phyloP scores from a whole-genome alignment of 2,888 invertebrate species.

The Agrotis segetum region DNA sequence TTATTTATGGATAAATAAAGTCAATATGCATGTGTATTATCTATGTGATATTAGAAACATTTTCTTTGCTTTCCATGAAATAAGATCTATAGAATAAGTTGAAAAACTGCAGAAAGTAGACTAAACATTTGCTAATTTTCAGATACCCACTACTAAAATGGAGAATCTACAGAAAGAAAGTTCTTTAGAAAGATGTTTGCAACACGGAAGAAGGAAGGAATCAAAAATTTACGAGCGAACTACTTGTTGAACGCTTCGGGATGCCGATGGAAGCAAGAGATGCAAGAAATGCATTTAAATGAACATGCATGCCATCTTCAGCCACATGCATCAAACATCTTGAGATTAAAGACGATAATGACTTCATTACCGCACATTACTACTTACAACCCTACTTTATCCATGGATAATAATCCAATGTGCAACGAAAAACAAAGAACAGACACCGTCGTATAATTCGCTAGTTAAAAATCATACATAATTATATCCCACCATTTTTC shows the following conservation, averaged over 20 bases:
- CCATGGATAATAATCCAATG: not conserved
- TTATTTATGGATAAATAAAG: too few species aligned
- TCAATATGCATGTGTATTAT: too few species aligned
- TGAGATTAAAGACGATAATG: constrained; percentile 20
- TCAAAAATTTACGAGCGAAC: constrained; percentile 31
- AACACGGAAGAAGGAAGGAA: not conserved
- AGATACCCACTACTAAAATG: too few species aligned
- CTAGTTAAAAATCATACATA: constrained; percentile 78
- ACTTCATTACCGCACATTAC: constrained; percentile 31
- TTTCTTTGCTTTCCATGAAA: too few species aligned
- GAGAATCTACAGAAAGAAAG: not conserved
- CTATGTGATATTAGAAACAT: too few species aligned
- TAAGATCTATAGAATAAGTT: too few species aligned
- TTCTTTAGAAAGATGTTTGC: not conserved
- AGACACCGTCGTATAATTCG: constrained; percentile 57
- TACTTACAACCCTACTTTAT: constrained; percentile 1
- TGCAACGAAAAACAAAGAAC: constrained; percentile 46
- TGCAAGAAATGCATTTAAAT: not conserved
- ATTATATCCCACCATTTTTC: constrained; percentile 87
- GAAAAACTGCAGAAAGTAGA: too few species aligned
- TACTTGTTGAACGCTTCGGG: constrained; percentile 46
- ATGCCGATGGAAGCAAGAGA: not conserved
- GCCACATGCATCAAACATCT: constrained; percentile 8
- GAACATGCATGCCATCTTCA: not conserved
- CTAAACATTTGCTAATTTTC: too few species aligned